These are phyloP conservation scores for Sialia sialis DNA, from an alignment of 2,113 vertebrate species.

Conservation along the genomic window DNA sequence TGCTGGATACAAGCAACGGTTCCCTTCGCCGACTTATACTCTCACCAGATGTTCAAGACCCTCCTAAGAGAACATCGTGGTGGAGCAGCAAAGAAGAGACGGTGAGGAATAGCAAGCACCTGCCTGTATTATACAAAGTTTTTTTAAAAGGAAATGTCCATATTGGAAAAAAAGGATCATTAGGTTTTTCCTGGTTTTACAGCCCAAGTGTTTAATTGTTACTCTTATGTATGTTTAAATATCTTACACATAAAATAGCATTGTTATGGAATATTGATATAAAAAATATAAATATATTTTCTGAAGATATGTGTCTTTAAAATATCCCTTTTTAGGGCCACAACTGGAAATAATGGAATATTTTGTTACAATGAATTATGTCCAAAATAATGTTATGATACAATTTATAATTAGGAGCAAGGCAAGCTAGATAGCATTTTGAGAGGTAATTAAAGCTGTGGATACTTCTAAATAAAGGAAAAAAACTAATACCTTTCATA, in stretches of 20 bases:
- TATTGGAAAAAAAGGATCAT: not conserved
- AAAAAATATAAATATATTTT: not conserved
- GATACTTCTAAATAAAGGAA: not conserved
- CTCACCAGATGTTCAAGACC: slow-evolving; percentile 63
- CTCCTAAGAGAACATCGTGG: slow-evolving; percentile 76
- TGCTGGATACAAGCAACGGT: slow-evolving; percentile 81
- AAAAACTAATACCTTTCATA: not conserved
- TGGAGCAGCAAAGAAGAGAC: slow-evolving; percentile 82
- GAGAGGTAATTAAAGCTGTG: not conserved
- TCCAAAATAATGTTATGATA: not conserved
- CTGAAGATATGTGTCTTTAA: not conserved
- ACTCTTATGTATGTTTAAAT: not conserved
- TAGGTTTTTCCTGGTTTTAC: not conserved
- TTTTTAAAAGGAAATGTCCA: not conserved
- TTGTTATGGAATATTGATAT: not conserved
- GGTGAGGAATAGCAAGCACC: slow-evolving; percentile 63
- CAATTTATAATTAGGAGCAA: not conserved
- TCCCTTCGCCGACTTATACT: slow-evolving; percentile 79
- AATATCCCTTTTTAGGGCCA: not conserved
- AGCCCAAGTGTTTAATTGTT: not conserved
- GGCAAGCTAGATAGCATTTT: not conserved
- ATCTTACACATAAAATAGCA: not conserved
- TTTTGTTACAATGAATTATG: not conserved
- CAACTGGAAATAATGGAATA: not conserved
- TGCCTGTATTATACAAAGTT: not conserved